These are phyloP conservation scores for Scartelaos histophorus DNA, from an alignment of 2,113 vertebrate species.

Conservation along the genomic window DNA sequence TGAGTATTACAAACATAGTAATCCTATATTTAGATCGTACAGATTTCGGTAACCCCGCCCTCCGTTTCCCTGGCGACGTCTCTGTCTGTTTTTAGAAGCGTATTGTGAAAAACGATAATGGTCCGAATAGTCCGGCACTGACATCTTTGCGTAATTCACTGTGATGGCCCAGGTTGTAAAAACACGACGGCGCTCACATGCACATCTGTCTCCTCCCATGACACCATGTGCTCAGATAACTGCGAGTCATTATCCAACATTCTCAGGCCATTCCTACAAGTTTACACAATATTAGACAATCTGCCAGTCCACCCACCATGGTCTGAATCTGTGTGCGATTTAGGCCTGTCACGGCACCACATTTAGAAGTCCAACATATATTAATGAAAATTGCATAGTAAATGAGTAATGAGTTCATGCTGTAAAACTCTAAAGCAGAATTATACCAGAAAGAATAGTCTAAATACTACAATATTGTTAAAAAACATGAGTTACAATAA, in stretches of 20 bases:
- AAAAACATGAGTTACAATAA: no score
- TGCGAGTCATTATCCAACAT: conserved; percentile 37
- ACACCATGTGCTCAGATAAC: conserved; percentile 40
- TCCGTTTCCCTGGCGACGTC: neutral
- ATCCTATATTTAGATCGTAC: neutral
- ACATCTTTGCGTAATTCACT: neutral
- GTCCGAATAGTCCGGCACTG: neutral
- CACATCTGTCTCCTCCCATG: conserved; percentile 18
- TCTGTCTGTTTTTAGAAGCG: neutral
- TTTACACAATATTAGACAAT: conserved; percentile 31
- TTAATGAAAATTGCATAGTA: no score
- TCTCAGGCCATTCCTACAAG: conserved; percentile 19
- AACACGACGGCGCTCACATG: conserved; percentile 15
- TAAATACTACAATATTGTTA: no score
- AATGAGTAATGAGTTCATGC: no score
- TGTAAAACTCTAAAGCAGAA: no score
- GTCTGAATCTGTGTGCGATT: neutral
- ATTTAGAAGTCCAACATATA: no score
- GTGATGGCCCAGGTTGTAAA: conserved; percentile 14
- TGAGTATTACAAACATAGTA: neutral
- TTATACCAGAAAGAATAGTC: no score
- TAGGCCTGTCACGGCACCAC: no score
- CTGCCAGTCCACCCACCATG: conserved; percentile 9
- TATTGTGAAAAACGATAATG: neutral
- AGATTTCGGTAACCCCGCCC: neutral